Percentiles rank a stretch among this genome's conserved stretches.
Conservation (phyloP, 2,113 vertebrate genomes). For the Tragelaphus strepsiceros region DNA sequence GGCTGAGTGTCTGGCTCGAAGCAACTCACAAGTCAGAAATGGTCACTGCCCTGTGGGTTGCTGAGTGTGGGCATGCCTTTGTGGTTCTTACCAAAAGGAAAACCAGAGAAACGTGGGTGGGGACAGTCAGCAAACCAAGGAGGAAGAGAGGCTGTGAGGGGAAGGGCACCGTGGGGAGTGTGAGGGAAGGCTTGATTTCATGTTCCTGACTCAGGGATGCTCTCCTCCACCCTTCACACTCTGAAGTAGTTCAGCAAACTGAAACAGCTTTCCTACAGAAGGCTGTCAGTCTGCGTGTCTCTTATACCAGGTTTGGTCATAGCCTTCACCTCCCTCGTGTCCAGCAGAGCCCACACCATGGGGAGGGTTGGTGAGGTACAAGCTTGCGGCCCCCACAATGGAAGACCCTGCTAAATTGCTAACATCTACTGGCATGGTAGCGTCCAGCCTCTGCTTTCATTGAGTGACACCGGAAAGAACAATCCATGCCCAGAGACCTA, state of each 20-base stretch:
- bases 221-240: not conserved
- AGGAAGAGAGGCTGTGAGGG: not conserved
- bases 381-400: not conserved
- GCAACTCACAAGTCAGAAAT: not conserved
- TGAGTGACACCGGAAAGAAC: not conserved
- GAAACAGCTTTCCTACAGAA: not conserved
- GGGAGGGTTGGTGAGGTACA: fast-evolving
- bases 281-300: not conserved
- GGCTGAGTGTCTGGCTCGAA: not conserved
- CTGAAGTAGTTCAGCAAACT: not conserved
- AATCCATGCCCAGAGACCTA: not conserved
- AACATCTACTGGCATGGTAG: not conserved
- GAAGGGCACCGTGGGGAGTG: not conserved
- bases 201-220: not conserved
- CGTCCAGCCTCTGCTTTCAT: not conserved
- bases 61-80: not conserved
- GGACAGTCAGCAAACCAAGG: not conserved
- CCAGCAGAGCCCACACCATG: not conserved
- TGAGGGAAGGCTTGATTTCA: not conserved
- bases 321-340: not conserved
- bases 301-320: not conserved
- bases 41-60: not conserved
- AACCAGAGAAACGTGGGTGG: not conserved
- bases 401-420: not conserved
- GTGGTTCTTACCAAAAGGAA: not conserved